Conservation (phyloP, 1,140 invertebrate genomes). For the Pinna nobilis region DNA sequence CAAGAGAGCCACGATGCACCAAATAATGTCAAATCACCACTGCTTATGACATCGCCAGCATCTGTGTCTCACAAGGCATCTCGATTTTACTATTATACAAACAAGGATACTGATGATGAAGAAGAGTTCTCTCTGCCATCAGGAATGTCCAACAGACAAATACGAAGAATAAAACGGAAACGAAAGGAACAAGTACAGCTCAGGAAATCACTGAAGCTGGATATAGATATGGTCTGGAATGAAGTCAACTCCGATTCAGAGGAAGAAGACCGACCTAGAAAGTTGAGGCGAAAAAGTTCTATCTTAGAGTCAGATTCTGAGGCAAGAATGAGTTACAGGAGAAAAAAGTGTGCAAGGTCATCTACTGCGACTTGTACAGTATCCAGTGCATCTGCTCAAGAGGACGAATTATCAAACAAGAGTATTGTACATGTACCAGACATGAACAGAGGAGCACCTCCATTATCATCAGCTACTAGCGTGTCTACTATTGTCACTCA, state of each 20-base stretch:
- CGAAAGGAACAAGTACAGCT: neutral
- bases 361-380: too few relatives aligned
- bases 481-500: too few relatives aligned
- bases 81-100: neutral
- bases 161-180: neutral
- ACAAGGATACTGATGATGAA: slow-evolving; percentile 1
- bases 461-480: too few relatives aligned
- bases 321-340: too few relatives aligned
- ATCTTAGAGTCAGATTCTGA: too few relatives aligned
- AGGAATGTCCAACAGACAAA: neutral
- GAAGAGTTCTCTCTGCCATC: too few relatives aligned
- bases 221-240: slow-evolving; percentile 13
- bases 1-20: neutral
- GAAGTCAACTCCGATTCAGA: slow-evolving; percentile 1
- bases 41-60: neutral
- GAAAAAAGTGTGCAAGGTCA: too few relatives aligned
- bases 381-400: too few relatives aligned
- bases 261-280: neutral
- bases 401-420: too few relatives aligned
- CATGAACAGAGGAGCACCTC: too few relatives aligned
- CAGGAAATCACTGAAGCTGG: neutral
- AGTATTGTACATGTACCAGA: too few relatives aligned
- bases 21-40: neutral
- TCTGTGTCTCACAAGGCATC: neutral
- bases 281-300: neutral